Conservation (phyloP, 2,797 vertebrate genomes). For the Sebastes cheni region DNA sequence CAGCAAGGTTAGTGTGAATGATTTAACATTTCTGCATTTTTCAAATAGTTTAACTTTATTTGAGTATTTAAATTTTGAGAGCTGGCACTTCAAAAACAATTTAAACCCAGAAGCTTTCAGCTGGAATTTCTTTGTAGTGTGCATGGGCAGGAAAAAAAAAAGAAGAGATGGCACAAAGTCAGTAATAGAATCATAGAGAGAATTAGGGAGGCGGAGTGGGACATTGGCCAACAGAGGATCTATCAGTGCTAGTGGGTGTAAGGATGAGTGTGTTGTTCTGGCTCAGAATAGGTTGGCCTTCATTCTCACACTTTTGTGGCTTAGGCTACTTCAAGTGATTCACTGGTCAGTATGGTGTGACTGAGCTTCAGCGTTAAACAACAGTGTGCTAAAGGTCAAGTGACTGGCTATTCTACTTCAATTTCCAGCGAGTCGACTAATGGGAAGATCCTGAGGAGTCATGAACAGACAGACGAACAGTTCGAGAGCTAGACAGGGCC, state of each 20-base stretch:
- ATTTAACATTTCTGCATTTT: not conserved
- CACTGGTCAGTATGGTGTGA: not conserved
- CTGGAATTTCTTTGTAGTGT: not conserved
- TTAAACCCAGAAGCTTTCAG: not conserved
- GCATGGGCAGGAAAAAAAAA: slow-evolving; percentile 15
- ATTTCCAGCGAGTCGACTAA: slow-evolving; percentile 8
- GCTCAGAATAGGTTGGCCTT: slow-evolving; percentile 32
- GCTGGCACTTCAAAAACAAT: not conserved
- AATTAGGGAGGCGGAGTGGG: slow-evolving; percentile 4
- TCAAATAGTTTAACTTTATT: not conserved
- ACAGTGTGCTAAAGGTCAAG: slow-evolving; percentile 8
- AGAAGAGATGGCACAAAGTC: slow-evolving; percentile 11
- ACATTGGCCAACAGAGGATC: slow-evolving; percentile 25
- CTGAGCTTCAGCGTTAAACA: slow-evolving; percentile 11
- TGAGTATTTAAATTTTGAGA: not conserved
- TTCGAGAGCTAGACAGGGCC: slow-evolving; percentile 12
- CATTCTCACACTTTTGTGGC: slow-evolving; percentile 7
- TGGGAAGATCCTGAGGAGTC: not conserved
- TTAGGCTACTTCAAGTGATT: slow-evolving; percentile 18
- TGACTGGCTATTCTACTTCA: not conserved
- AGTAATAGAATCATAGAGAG: slow-evolving; percentile 7
- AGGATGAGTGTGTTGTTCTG: slow-evolving; percentile 23
- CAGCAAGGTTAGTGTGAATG: not conserved
- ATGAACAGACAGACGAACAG: not conserved
- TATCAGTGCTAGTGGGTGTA: slow-evolving; percentile 23